Evolutionary conservation across 2,888 invertebrate genomes (phyloP).

Genomic region (Standfussiana lucernea): DNA sequence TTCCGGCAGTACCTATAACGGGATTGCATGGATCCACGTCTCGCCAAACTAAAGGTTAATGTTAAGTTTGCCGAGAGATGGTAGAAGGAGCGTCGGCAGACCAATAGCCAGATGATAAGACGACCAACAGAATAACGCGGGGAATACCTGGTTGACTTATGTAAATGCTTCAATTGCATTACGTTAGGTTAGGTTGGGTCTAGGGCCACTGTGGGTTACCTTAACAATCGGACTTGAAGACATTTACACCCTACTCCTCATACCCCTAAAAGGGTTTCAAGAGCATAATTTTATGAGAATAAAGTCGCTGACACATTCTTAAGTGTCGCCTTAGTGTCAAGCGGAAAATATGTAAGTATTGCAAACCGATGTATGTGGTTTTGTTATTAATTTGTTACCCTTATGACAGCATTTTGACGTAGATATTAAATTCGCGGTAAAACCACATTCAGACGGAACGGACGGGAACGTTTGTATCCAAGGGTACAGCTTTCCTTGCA

Average conservation of each 20-base stretch:
- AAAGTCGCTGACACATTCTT: not conserved
- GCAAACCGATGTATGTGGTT: conserved; percentile 7
- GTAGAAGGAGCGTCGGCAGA: not conserved
- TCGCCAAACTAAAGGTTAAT: no score
- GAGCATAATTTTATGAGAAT: no score
- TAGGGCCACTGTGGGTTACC: no score
- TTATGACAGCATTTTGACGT: conserved; percentile 19
- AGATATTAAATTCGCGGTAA: conserved; percentile 17
- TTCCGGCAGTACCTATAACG: no score
- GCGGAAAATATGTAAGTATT: not conserved
- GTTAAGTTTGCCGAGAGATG: not conserved
- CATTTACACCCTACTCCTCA: not conserved
- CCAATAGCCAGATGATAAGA: not conserved
- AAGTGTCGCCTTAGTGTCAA: not conserved
- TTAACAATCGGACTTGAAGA: not conserved
- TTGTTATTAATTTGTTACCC: not conserved
- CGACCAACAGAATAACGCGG: not conserved
- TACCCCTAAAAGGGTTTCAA: not conserved
- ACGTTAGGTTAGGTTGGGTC: no score
- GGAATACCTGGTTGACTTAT: not conserved
- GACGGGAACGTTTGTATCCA: not conserved
- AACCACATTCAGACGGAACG: not conserved
- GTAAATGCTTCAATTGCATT: not conserved
- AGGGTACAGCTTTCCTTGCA: not conserved
- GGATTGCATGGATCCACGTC: no score